Evolutionary conservation across 2,888 invertebrate genomes (phyloP).

Genomic region (Scrobipalpa costella): DNA sequence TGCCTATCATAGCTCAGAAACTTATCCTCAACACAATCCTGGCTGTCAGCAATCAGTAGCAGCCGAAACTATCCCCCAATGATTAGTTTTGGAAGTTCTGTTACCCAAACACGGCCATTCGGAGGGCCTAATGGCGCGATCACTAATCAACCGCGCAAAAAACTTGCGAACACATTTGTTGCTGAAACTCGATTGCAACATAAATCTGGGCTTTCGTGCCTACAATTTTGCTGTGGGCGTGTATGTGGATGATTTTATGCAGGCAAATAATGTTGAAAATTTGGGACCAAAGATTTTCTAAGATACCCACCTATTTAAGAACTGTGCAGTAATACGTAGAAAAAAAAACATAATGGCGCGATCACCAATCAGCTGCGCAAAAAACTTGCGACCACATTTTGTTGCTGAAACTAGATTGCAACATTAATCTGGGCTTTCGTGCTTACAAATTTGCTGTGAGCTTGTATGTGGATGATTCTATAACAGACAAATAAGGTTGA

Average conservation of each 20-base stretch:
- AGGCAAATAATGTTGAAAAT: no score
- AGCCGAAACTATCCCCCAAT: slow-evolving; percentile 1
- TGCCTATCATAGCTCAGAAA: not conserved
- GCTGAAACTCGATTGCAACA: slow-evolving; percentile 7
- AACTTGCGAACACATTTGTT: slow-evolving; percentile 15
- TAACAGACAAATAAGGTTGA: no score
- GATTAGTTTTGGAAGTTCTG: slow-evolving; percentile 11
- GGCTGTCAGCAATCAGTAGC: slow-evolving; percentile 12
- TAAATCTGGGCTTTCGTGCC: not conserved
- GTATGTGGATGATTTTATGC: no score
- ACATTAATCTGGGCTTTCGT: not conserved
- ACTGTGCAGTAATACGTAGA: no score
- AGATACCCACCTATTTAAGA: no score
- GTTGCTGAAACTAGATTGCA: slow-evolving; percentile 7
- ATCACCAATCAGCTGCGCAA: slow-evolving; percentile 22
- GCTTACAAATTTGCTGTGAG: slow-evolving; percentile 3
- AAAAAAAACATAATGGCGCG: slow-evolving; percentile 28
- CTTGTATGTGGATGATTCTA: not conserved
- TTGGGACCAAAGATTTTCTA: no score
- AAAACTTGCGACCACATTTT: slow-evolving; percentile 20
- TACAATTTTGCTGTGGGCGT: not conserved
- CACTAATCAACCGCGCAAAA: slow-evolving; percentile 25
- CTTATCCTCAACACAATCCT: slow-evolving; percentile 9
- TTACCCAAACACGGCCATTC: slow-evolving; percentile 18
- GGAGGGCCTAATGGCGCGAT: slow-evolving; percentile 24